These are phyloP conservation scores for Bufotes viridis DNA, from an alignment of 2,797 vertebrate genomes.

Conservation along the genomic window DNA sequence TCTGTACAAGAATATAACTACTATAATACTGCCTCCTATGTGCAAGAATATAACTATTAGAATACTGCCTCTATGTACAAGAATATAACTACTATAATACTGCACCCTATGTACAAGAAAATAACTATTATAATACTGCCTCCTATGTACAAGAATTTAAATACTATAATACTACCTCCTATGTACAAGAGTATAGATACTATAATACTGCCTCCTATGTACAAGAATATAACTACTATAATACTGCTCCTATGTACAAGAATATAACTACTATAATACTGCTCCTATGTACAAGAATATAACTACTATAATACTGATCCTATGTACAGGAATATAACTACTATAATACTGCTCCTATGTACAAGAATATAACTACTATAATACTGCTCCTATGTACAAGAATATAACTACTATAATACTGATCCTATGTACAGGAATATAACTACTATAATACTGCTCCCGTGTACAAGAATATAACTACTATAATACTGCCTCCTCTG, in stretches of 20 bases:
- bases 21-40: too few relatives aligned
- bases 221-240: neutral
- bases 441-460: too few relatives aligned
- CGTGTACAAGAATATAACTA: too few relatives aligned
- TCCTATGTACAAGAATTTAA: neutral
- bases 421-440: too few relatives aligned
- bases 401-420: too few relatives aligned
- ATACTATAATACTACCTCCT: neutral
- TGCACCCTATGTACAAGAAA: neutral
- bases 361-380: neutral
- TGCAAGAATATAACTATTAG: slow-evolving; percentile 2
- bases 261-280: slow-evolving; percentile 6
- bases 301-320: slow-evolving; percentile 1
- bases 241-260: neutral
- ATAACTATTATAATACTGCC: neutral
- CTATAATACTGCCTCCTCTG: too few relatives aligned
- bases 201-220: neutral
- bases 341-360: slow-evolving; percentile 1
- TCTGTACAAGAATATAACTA: too few relatives aligned
- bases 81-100: slow-evolving; percentile 7
- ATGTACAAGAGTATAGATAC: neutral
- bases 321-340: slow-evolving; percentile 4
- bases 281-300: neutral
- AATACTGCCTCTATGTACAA: too few relatives aligned
- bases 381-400: too few relatives aligned